Base-by-base conservation (phyloP, 2,797 vertebrate species). In the Alosa sapidissima region DNA sequence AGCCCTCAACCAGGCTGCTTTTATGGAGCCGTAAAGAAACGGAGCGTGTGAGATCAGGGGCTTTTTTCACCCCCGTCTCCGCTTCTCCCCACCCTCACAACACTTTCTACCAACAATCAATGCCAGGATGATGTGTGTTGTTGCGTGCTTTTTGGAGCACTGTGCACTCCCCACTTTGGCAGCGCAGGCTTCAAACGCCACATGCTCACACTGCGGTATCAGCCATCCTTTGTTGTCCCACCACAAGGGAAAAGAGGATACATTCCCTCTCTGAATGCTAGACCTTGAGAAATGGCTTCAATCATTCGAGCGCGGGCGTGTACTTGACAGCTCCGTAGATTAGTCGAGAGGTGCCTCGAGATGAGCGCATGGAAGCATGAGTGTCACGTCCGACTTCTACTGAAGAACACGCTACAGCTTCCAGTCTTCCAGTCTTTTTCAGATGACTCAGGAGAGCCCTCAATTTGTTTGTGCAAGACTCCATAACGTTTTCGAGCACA, bases 271-370 rank as follows among this genome's bases (percentile, higher is more conserved):
- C 10, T 62, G 28, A 82, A 88, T 82, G n/a, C 68, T 14, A 83
- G 85, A 84, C 82, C 86, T 84, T 90, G 88, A 88, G 86, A 88
- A 88, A 83, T 81, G 72, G 65, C 72, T 86, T 85, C 88, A 87
- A 89, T 89, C 85, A 85, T 85, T 82, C 51, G 86, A 49, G 49
- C 82, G 78, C 84, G 81, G 68, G 81, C 81, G 78, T 83, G 72
- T 68, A 52, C 83, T 87, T 88, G 89, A 86, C 87, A 82, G 82
- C 86, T 88, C 78, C 3, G 81, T 88, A 85, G 88, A 88, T 91
- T 83, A 88, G 82, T 87, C 81, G 60, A 47, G 48, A 52, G 41
- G 21, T 16, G 81, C 81, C 68, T 82, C 83, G 82, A 81, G 54
- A 16, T 24, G 65, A 58, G 52, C 52, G 14, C 51, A 81, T 72